Percentiles rank a stretch among this genome's conserved stretches.
phyloP scores from a whole-genome alignment of 1,140 invertebrate genomes.

The Diuraphis noxia region DNA sequence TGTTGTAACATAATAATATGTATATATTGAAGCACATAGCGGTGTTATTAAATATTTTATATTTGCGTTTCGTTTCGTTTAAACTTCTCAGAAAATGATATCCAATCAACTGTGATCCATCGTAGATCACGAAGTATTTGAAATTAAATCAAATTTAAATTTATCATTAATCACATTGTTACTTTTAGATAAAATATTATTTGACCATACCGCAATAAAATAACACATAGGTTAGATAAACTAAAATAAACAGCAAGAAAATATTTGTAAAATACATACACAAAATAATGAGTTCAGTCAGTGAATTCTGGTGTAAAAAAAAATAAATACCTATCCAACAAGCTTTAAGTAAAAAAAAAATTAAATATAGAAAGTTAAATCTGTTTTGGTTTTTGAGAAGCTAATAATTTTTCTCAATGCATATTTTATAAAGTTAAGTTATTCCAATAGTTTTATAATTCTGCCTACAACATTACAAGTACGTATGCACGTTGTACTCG shows the following conservation, averaged over 20 bases:
- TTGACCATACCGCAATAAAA: neutral
- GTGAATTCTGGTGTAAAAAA: neutral
- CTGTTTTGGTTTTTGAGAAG: no score
- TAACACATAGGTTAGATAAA: neutral
- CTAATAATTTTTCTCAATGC: no score
- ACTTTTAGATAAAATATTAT: neutral
- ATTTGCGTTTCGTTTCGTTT: neutral
- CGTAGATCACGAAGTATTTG: no score
- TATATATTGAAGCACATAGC: neutral
- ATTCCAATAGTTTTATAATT: no score
- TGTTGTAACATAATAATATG: neutral
- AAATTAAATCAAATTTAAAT: neutral
- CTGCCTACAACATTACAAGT: no score
- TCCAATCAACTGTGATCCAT: neutral
- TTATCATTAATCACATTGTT: no score
- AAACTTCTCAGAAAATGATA: neutral
- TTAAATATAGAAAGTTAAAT: no score
- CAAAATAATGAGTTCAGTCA: neutral
- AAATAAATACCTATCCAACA: neutral
- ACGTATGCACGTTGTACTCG: no score
- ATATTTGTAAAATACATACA: neutral
- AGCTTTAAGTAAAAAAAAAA: no score
- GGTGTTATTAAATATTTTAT: neutral
- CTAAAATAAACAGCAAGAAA: neutral
- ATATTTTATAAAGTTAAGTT: no score